phyloP scores from a whole-genome alignment of 2,797 vertebrate genomes.

The Sciurus carolinensis region DNA sequence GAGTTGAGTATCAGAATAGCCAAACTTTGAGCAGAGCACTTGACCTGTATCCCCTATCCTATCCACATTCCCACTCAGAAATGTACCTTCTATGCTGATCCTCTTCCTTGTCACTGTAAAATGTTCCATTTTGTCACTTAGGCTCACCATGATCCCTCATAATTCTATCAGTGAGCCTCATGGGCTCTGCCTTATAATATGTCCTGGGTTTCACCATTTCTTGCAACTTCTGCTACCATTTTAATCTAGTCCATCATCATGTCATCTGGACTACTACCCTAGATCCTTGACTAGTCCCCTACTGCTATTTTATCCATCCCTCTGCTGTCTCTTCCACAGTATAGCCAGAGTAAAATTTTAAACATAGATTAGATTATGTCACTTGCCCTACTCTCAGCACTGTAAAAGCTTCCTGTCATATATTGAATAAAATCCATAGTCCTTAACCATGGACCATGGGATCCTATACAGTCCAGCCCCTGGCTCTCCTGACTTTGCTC shows the following conservation, averaged over 20 bases:
- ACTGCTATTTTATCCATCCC: neutral
- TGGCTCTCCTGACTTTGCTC: neutral
- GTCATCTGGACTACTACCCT: neutral
- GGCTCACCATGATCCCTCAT: neutral
- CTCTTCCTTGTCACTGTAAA: neutral
- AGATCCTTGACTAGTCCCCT: neutral
- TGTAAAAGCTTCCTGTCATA: neutral
- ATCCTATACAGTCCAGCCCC: neutral
- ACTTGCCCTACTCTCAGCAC: neutral
- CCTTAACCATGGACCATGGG: neutral
- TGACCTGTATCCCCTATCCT: neutral
- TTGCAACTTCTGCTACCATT: neutral
- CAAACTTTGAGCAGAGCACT: neutral
- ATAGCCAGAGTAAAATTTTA: neutral
- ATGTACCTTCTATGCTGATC: neutral
- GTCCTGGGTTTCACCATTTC: neutral
- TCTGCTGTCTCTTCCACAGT: neutral
- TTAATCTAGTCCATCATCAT: neutral
- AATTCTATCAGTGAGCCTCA: neutral
- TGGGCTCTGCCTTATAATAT: neutral
- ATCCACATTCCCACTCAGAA: neutral
- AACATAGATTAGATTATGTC: slow-evolving; percentile 13
- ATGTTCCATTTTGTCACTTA: neutral
- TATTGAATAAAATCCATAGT: neutral
- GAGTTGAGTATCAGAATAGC: neutral